Evolutionary conservation across 2,888 invertebrate species (phyloP).

Genomic region (Tridacna gigas): DNA sequence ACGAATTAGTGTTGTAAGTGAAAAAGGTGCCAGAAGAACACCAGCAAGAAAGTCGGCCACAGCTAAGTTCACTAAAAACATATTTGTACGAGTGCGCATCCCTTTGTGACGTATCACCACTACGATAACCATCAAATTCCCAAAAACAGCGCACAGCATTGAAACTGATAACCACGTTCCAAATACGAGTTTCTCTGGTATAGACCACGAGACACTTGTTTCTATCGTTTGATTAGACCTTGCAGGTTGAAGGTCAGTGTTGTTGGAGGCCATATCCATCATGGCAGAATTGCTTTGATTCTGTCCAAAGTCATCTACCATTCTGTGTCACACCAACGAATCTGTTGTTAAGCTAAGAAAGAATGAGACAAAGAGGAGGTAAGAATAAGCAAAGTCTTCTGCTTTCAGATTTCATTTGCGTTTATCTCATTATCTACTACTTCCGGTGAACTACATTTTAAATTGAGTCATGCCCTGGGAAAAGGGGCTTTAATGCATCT

Average conservation of each 20-base stretch:
- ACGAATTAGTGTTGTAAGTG: slow-evolving; percentile 84
- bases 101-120: slow-evolving; percentile 84
- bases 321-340: not conserved
- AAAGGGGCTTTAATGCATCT: no score
- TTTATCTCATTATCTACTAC: no score
- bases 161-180: slow-evolving; percentile 80
- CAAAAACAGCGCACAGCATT: slow-evolving; percentile 83
- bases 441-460: no score
- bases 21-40: slow-evolving; percentile 84
- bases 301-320: not conserved
- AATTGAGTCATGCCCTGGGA: no score
- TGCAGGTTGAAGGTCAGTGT: not conserved
- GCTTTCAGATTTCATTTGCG: no score
- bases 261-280: slow-evolving; percentile 2
- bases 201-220: slow-evolving; percentile 27
- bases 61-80: slow-evolving; percentile 85
- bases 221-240: not conserved
- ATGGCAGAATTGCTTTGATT: not conserved
- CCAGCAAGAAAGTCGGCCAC: slow-evolving; percentile 85
- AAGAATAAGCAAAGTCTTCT: no score
- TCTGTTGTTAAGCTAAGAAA: no score
- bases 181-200: slow-evolving; percentile 76
- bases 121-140: slow-evolving; percentile 85
- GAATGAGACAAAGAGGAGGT: no score
- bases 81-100: slow-evolving; percentile 86